Conservation (phyloP, 1,140 invertebrate genomes). For the Bombyx mandarina region DNA sequence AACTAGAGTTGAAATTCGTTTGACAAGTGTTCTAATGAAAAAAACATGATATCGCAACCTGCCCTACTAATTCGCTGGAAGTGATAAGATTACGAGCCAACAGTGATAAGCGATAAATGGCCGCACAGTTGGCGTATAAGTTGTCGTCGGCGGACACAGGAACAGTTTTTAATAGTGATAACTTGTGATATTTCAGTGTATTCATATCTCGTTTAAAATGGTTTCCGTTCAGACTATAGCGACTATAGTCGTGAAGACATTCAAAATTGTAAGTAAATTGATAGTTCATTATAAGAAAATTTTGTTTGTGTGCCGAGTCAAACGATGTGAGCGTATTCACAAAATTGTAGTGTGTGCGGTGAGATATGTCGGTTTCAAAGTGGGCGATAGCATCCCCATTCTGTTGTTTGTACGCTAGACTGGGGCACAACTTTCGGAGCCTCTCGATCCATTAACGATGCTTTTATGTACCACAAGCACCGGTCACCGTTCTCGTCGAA, state of each 20-base stretch:
- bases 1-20: background rate
- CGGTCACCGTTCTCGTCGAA: no score
- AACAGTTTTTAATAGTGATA: conserved; percentile 24
- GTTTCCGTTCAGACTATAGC: conserved; percentile 82
- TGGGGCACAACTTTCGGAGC: no score
- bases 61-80: conserved; percentile 58
- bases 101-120: conserved; percentile 48
- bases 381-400: no score
- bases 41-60: conserved; percentile 29
- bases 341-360: no score
- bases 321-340: no score
- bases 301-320: no score
- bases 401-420: no score
- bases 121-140: conserved; percentile 40
- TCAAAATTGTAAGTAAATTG: conserved; percentile 81
- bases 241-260: conserved; percentile 81
- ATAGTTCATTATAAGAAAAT: background rate
- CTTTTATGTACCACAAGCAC: no score
- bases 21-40: background rate
- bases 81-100: conserved; percentile 49
- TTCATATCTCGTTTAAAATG: conserved; percentile 61
- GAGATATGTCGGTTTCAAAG: no score
- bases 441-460: no score
- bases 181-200: no score
- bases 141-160: conserved; percentile 39